These are phyloP conservation scores for Chloromyia formosa DNA, from an alignment of 2,888 invertebrate genomes.

Conservation along the genomic window DNA sequence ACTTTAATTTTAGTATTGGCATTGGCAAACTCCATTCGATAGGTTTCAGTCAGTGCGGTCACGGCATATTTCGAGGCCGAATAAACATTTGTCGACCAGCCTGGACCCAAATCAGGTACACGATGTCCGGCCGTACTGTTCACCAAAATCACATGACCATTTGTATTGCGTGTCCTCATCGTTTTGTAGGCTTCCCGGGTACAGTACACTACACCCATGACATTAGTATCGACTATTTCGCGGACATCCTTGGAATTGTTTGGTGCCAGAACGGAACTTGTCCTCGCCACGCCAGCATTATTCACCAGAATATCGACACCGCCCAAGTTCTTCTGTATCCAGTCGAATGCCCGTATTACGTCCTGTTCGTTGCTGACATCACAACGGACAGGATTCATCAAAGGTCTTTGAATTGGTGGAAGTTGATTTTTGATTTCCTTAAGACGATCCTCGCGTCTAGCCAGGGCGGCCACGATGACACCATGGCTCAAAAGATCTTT, in stretches of 20 bases:
- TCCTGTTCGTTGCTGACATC: constrained; percentile 67
- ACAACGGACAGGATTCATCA: constrained; percentile 54
- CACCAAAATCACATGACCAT: constrained; percentile 64
- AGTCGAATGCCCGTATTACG: constrained; percentile 65
- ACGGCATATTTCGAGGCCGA: constrained; percentile 56
- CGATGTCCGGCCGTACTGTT: constrained; percentile 59
- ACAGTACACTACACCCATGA: constrained; percentile 63
- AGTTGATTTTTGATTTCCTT: constrained; percentile 55
- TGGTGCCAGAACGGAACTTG: constrained; percentile 51
- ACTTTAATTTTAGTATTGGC: constrained; percentile 54
- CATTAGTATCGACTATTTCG: constrained; percentile 63
- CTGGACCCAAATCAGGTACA: constrained; percentile 48
- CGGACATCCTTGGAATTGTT: constrained; percentile 54
- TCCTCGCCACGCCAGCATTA: constrained; percentile 65
- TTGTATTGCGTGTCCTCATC: constrained; percentile 63
- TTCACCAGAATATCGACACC: constrained; percentile 69
- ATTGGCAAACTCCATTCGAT: constrained; percentile 56
- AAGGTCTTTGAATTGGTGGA: constrained; percentile 52
- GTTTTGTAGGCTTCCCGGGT: constrained; percentile 64
- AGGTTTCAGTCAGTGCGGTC: constrained; percentile 54
- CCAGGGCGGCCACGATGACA: constrained; percentile 67
- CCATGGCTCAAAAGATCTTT: constrained; percentile 65
- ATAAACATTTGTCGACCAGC: constrained; percentile 56
- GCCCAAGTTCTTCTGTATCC: constrained; percentile 65
- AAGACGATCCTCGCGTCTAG: constrained; percentile 65